phyloP scores from a whole-genome alignment of 2,113 vertebrate genomes.

The Hylia prasina region DNA sequence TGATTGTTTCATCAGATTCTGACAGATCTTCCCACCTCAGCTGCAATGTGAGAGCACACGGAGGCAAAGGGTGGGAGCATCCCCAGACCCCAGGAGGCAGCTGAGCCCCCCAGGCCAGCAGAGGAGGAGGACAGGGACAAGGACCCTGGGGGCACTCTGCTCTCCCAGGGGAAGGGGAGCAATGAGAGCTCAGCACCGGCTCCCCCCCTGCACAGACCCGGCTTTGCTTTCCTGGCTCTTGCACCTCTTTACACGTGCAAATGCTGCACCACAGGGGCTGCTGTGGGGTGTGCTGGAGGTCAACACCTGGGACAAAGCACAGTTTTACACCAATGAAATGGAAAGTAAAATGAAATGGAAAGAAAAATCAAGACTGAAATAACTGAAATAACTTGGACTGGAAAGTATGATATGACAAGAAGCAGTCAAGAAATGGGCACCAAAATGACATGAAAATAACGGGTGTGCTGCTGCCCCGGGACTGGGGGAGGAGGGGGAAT shows the following conservation, averaged over 20 bases:
- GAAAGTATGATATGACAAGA: not conserved
- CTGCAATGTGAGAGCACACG: accelerated
- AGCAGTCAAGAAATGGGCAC: not conserved
- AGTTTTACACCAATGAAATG: not conserved
- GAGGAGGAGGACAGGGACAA: not conserved
- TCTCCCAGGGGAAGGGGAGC: not conserved
- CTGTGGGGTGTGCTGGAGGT: not conserved
- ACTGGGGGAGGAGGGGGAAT: not conserved
- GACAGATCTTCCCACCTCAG: not conserved
- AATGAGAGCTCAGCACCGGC: not conserved
- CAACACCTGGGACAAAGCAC: not conserved
- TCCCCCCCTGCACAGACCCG: not conserved
- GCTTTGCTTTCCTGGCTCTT: not conserved
- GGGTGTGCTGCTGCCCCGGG: not conserved
- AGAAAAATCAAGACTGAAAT: not conserved
- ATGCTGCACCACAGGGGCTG: not conserved
- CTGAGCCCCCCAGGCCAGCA: not conserved
- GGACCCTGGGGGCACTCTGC: not conserved
- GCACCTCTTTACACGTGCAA: not conserved
- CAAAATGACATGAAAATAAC: not conserved
- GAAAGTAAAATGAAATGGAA: not conserved
- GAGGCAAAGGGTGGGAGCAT: not conserved
- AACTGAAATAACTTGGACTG: not conserved
- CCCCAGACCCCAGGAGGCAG: not conserved
- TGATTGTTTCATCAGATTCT: not conserved